Base-by-base conservation (phyloP, 2,797 vertebrate genomes). In the Numenius phaeopus region DNA sequence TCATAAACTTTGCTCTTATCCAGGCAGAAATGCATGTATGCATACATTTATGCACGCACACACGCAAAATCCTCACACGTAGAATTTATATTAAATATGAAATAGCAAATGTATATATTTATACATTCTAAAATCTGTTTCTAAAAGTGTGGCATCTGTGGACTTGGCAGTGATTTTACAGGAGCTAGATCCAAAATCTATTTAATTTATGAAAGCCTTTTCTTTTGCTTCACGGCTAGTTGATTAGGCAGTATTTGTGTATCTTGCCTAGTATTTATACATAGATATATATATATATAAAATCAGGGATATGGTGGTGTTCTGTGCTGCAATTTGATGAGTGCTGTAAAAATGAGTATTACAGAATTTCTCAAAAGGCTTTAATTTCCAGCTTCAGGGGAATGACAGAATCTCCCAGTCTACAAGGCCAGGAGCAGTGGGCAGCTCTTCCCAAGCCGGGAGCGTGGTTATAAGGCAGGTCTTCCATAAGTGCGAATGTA, bases 71-170 rank as follows among this genome's bases (percentile, higher is more conserved):
- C 50, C 59, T 83, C 20, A 23, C 78, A 46, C n/a, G 4, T 19
- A 76, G 30, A 78, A 95, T 58, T 72, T 75, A 88, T 77, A 92
- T 94, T 95, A 83, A 94, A 96, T 96, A 83, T 17, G 82, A 94
- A 87, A 80, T 85, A 94, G 64, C 49, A 80, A 94, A 94, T 80
- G 57, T 89, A 73, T 96, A 75, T 97, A 96, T 97, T 97, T 96
- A 86, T 94, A 90, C 58, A 49, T 86, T 72, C 84, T 90, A 76
- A 96, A 96, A 94, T 95, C 94, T 96, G 94, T 96, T 97, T 96
- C 92, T 89, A 85, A 85, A 96, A 95, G 50, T 47, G 66, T 91
- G 72, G 87, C 96, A 97, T 97, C 94, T 96, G 95, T 86, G 85
- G 87, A 49, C 72, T 97, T 97, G 95, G 94, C 96, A 94, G 23